phyloP scores from a whole-genome alignment of 2,888 invertebrate genomes.

The Octonoba sinensis region DNA sequence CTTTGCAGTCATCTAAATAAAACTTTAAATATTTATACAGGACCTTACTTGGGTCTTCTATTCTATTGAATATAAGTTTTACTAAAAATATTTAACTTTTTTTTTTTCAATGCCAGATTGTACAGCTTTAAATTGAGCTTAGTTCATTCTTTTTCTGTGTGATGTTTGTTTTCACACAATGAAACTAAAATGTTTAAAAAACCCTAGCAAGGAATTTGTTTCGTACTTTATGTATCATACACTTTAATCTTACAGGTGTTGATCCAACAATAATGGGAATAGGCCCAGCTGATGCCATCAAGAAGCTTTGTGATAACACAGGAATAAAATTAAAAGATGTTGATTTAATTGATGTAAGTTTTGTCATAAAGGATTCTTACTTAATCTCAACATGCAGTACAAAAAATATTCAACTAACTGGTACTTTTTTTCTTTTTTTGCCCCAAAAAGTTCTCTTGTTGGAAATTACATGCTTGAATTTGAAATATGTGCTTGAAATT shows the following conservation, averaged over 20 bases:
- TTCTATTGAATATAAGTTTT: too few species aligned
- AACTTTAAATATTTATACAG: too few species aligned
- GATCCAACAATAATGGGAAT: constrained; percentile 97
- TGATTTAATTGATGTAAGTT: constrained; percentile 88
- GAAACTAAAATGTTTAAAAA: too few species aligned
- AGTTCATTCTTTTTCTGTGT: neutral
- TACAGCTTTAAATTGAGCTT: neutral
- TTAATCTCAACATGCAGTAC: neutral
- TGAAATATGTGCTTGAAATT: neutral
- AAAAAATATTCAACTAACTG: neutral
- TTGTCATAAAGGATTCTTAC: neutral
- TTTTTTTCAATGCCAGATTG: neutral
- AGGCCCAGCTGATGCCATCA: constrained; percentile 94
- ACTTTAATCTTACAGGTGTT: constrained; percentile 75
- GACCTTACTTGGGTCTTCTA: too few species aligned
- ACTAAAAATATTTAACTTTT: too few species aligned
- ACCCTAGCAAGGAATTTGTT: too few species aligned
- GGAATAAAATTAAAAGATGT: constrained; percentile 87
- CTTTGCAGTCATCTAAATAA: too few species aligned
- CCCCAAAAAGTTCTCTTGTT: neutral
- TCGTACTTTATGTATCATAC: too few species aligned
- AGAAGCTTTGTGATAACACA: constrained; percentile 83
- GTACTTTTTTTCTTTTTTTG: neutral
- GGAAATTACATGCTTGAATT: neutral
- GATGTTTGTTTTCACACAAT: too few species aligned